Base-by-base conservation (phyloP, 2,888 invertebrate genomes). In the Cheilosia impressa region DNA sequence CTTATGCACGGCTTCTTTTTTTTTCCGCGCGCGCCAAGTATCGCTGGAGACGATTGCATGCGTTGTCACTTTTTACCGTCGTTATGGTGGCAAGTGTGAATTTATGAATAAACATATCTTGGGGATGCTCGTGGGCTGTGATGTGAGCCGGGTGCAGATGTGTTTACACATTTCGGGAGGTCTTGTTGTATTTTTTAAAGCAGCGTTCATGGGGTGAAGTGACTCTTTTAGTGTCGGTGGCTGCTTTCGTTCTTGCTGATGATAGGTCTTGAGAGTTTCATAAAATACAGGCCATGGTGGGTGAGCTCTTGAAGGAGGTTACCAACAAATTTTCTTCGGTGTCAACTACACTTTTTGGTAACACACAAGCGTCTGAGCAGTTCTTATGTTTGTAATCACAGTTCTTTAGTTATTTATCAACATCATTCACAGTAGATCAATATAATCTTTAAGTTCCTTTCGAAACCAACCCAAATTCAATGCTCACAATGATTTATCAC, bases 21-120 rank as follows among this genome's bases (percentile, higher is more conserved):
- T 38, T 66, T 31, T 68, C 10, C 19, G 7, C 13, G 15, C 38
- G 22, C 3, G 47, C 55, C 47, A 80, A 75, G 79, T 68, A 69
- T 69, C 58, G 76, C 19, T 60, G 27, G 27, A 27, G 43, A 60
- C 58, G 47, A 58, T 63, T 69, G 65, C 34, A 57, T 71, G 63
- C 10, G 34, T 58, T 76, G 69, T 58, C 63, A 58, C 19, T 27
- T 53, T 15, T 24, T 24, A 15, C 55, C 22, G 19, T 10, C 19
- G 19, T 47, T 19, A 19, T 9, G 47, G 17, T 19, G 19, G 72
- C 68, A 45, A 43, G 76, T 85, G 80, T 80, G 72, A 76, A 76
- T 72, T 80, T 85, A 76, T 85, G 80, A 85, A 85, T 85, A 85
- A 85, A 85, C 84, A 85, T 80, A 80, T 71, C 75, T 60, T 76